Base-by-base conservation (phyloP, 2,113 vertebrate species). In the Istiophorus platypterus region DNA sequence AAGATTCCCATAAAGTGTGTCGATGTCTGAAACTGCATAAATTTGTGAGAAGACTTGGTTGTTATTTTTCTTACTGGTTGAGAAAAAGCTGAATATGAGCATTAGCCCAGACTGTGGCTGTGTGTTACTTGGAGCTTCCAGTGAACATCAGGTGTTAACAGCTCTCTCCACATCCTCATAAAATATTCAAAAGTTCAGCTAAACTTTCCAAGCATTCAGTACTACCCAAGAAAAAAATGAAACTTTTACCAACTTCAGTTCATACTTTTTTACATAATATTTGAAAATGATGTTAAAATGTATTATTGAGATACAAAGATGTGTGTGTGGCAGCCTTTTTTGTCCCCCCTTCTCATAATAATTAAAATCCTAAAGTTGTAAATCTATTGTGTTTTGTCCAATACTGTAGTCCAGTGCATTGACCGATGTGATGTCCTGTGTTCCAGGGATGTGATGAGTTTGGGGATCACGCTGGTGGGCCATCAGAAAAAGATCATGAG, bases 401-500 rank as follows among this genome's bases (percentile, higher is more conserved):
- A 27, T 2, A 13, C 62, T 78, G 31, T 52, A 67, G 37, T 79
- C 52, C 22, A 13, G 24, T 54, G 22, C 80, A 22, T 49, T 91
- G 89, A 94, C 87, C 81, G 80, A 89, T 88, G 80, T 72, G 22
- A 87, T 94, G 93, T 92, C 94, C 81, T 92, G 81, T 94, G 93
- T 95, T 92, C 80, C 95, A 99, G 98, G 89, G 98, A 99, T 90
- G 96, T 99, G 94, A 98, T 99, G 97, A 98, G 96, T 94, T 96
- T 99, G 96, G 98, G 98, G 81, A 99, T 99, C 94, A 96, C 98
- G 78, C 95, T 99, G 90, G 97, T 98, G 90, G 98, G 98, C 87
- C 98, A 99, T 95, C 98, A 99, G 92, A 99, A 99, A 95, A 99
- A 99, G 96, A 97, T 99, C 90, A 98, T 99, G 97, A 99, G 97